These are phyloP conservation scores for Macroteleia sp. DNA, from an alignment of 2,888 invertebrate genomes.

Conservation along the genomic window DNA sequence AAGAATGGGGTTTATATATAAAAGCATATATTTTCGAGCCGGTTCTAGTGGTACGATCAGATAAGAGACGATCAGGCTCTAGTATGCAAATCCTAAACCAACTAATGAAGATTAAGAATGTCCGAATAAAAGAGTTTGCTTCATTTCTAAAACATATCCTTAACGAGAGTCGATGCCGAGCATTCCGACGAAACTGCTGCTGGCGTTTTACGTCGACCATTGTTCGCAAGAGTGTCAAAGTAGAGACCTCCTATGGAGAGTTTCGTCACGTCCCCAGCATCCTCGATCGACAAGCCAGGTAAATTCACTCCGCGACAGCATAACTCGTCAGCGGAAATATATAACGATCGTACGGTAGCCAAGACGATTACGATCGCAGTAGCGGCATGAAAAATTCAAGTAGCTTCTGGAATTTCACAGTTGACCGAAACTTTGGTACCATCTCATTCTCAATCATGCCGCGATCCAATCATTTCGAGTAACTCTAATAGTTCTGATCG, in stretches of 20 bases:
- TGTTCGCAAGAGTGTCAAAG: conserved; percentile 76
- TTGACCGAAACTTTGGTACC: conserved; percentile 36
- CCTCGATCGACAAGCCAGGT: conserved; percentile 37
- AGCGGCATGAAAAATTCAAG: conserved; percentile 64
- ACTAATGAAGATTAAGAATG: conserved; percentile 83
- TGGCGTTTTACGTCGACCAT: conserved; percentile 68
- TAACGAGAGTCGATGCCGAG: conserved; percentile 76
- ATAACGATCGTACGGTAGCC: conserved; percentile 64
- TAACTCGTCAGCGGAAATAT: conserved; percentile 62
- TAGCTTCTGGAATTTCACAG: conserved; percentile 72
- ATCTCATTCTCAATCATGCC: conserved; percentile 41
- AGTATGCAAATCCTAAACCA: conserved; percentile 81
- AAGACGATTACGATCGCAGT: conserved; percentile 63
- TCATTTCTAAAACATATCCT: conserved; percentile 80
- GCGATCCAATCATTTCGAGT: conserved; percentile 50
- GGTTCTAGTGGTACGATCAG: conserved; percentile 79
- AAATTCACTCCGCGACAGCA: conserved; percentile 52
- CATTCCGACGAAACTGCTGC: conserved; percentile 74
- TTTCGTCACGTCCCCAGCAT: conserved; percentile 69
- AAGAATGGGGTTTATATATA: conserved; percentile 53
- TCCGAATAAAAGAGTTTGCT: conserved; percentile 73
- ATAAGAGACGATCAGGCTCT: conserved; percentile 76
- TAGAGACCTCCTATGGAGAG: conserved; percentile 79
- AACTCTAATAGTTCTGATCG: conserved; percentile 58
- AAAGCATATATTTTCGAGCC: conserved; percentile 70